Evolutionary conservation across 1,140 invertebrate genomes (phyloP).

Genomic region (Papilio glaucus): DNA sequence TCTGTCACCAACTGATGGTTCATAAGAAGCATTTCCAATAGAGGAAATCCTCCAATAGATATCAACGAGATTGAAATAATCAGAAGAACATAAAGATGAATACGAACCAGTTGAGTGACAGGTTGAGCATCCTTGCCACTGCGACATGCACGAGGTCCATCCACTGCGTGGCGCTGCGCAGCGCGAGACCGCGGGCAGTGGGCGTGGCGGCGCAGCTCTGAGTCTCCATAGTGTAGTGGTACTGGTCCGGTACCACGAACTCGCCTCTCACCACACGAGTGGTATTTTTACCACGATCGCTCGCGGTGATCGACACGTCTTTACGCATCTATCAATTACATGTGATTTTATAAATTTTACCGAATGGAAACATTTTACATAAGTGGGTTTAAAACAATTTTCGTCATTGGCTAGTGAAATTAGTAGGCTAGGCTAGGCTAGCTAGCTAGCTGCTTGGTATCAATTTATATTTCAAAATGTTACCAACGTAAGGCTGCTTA

Average conservation of each 20-base stretch:
- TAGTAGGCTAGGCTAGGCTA: too few relatives aligned
- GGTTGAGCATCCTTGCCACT: constrained; percentile 84
- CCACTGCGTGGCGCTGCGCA: constrained; percentile 86
- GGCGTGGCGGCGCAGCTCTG: constrained; percentile 85
- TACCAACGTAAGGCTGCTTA: too few relatives aligned
- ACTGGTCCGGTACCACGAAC: constrained; percentile 82
- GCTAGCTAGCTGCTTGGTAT: too few relatives aligned
- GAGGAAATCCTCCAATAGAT: too few relatives aligned
- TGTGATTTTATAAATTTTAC: too few relatives aligned
- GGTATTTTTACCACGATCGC: constrained; percentile 63
- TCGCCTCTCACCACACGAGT: constrained; percentile 82
- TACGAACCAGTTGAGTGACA: constrained; percentile 69
- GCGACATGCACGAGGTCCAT: constrained; percentile 86
- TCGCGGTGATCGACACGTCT: constrained; percentile 52
- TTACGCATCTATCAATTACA: constrained; percentile 52
- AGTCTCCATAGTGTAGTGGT: constrained; percentile 88
- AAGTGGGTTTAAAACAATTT: too few relatives aligned
- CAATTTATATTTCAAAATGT: too few relatives aligned
- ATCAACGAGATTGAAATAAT: background rate
- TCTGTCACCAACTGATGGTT: too few relatives aligned
- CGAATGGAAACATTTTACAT: too few relatives aligned
- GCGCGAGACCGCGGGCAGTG: constrained; percentile 85
- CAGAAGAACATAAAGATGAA: constrained; percentile 11
- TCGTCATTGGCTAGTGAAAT: too few relatives aligned
- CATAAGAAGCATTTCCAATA: too few relatives aligned